These are phyloP conservation scores for Lochmaea crataegi DNA, from an alignment of 2,888 invertebrate genomes.

Conservation along the genomic window DNA sequence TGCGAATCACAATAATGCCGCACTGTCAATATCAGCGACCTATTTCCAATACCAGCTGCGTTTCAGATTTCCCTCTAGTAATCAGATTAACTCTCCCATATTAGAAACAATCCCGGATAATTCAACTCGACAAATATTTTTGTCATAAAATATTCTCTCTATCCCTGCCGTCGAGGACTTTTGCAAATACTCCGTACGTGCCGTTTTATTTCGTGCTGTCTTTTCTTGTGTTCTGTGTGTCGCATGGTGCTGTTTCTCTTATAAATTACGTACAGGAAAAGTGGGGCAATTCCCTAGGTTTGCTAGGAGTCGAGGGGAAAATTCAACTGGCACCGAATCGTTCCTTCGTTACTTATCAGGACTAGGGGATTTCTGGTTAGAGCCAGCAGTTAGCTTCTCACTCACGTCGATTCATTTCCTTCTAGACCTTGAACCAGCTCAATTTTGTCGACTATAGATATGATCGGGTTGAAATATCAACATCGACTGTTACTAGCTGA, in stretches of 20 bases:
- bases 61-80: background rate
- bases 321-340: background rate
- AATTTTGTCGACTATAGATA: too few species aligned
- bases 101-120: conserved; percentile 3
- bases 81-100: too few species aligned
- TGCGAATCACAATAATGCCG: too few species aligned
- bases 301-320: background rate
- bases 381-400: too few species aligned
- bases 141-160: conserved; percentile 8
- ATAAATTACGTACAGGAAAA: background rate
- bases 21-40: background rate
- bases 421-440: too few species aligned
- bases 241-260: background rate
- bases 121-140: conserved; percentile 15
- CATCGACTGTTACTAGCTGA: too few species aligned
- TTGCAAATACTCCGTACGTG: too few species aligned
- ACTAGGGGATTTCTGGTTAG: too few species aligned
- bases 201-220: background rate
- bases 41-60: background rate
- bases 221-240: background rate
- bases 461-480: too few species aligned
- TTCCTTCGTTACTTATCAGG: too few species aligned
- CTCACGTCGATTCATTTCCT: too few species aligned
- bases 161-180: background rate
- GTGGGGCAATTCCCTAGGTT: background rate